Evolutionary conservation across 2,888 invertebrate species (phyloP), one percentile per base, ranked within the genome.

Genomic region (Punctoribates punctum): DNA sequence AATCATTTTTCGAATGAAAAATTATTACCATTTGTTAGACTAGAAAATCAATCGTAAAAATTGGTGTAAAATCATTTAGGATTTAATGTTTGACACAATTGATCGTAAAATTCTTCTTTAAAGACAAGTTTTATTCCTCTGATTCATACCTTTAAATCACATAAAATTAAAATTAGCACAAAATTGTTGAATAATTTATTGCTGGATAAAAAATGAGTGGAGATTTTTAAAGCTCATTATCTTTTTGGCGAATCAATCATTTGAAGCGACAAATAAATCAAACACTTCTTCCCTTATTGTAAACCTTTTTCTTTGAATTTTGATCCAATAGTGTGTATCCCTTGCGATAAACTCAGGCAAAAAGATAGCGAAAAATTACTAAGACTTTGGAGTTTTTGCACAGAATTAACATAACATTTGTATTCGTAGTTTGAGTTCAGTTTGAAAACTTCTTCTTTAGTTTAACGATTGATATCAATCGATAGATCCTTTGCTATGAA

Each of bases 331-430:
- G 27, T 60, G 27, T 5, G 27, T 60, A 60, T 27, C 15, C 13
- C 23, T 60, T 60, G 27, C 17, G 60, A 60, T 60, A 27, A 42
- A 42, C 42, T 42, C 42, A 5, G 8, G 13, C 13, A 9, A 42
- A 13, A 42, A 42, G 42, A 42, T 42, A 13, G 42, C 34, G 13
- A 42, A 42, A 42, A 42, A 42, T 13, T 42, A 13, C 13, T 42
- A 42, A 42, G 42, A 42, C 13, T 42, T 42, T 13, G 34, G 13
- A 42, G 42, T 42, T 20, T 20, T 67, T 42, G 0, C 2, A 29
- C 17, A 67, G 67, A 67, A 67, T 67, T 67, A 67, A 67, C 67
- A 67, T 67, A 67, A 67, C 67, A 67, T 67, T 67, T 42, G 38
- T 67, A 60, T 60, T 60, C 13, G 15, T 11, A 23, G 60, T 57